phyloP scores from a whole-genome alignment of 2,113 vertebrate genomes.

The Macaca mulatta region DNA sequence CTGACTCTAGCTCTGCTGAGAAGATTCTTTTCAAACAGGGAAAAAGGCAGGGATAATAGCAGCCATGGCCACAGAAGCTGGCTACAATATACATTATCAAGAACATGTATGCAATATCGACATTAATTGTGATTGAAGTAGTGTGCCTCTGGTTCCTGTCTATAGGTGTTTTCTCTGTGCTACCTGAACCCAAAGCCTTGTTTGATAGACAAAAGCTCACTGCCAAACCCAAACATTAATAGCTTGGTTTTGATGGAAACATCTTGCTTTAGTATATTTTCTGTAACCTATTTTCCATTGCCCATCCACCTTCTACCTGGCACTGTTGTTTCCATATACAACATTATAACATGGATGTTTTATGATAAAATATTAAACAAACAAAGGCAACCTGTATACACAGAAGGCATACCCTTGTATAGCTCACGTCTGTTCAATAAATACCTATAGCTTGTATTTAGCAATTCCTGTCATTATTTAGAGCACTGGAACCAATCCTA shows the following conservation, averaged over 20 bases:
- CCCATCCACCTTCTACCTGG: not conserved
- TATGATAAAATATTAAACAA: not conserved
- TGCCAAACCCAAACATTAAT: not conserved
- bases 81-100: not conserved
- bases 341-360: not conserved
- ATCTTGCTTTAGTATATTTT: not conserved
- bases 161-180: not conserved
- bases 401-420: not conserved
- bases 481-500: not conserved
- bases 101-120: not conserved
- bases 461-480: not conserved
- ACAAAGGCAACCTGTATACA: not conserved
- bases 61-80: not conserved
- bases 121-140: slow-evolving; percentile 4
- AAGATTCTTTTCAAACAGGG: not conserved
- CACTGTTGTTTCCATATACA: not conserved
- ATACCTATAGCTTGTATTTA: not conserved
- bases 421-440: not conserved
- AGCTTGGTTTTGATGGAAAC: not conserved
- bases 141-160: not conserved
- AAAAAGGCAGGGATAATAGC: not conserved
- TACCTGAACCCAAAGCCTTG: not conserved
- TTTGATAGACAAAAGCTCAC: not conserved
- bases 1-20: not conserved
- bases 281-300: not conserved